Conservation (phyloP, 1,140 invertebrate genomes). For the Brachionus asplanchnoidis region DNA sequence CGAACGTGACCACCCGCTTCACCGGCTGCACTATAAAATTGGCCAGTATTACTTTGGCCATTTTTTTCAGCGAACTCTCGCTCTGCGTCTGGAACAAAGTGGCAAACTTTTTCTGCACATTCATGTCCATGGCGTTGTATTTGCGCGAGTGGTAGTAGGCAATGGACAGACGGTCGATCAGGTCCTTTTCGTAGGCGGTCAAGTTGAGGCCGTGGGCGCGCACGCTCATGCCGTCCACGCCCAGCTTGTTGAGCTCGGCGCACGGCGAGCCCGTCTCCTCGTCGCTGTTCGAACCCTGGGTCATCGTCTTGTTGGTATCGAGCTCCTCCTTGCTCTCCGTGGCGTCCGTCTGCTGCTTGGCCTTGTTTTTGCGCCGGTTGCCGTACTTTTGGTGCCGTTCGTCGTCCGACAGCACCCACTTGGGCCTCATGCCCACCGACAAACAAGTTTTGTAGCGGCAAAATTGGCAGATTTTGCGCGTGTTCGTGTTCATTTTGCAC, state of each 20-base stretch:
- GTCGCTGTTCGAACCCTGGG: neutral
- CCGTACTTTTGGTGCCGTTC: slow-evolving; percentile 40
- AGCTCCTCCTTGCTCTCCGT: neutral
- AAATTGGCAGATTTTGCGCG: slow-evolving; percentile 74
- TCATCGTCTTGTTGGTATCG: neutral
- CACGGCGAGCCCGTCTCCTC: neutral
- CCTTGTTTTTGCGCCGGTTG: slow-evolving; percentile 14
- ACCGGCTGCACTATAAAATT: slow-evolving; percentile 38
- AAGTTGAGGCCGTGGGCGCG: neutral
- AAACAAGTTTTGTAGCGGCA: slow-evolving; percentile 99
- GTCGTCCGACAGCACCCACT: slow-evolving; percentile 37
- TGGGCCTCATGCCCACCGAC: slow-evolving; percentile 85
- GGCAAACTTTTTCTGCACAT: slow-evolving; percentile 40
- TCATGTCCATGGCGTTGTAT: slow-evolving; percentile 23
- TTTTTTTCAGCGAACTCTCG: neutral
- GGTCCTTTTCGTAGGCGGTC: slow-evolving; percentile 31
- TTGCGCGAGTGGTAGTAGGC: slow-evolving; percentile 38
- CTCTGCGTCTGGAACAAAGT: neutral
- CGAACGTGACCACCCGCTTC: slow-evolving; percentile 24
- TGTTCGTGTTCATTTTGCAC: slow-evolving; percentile 54
- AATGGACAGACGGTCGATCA: slow-evolving; percentile 2
- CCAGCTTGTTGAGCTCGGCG: neutral
- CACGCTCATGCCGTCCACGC: neutral
- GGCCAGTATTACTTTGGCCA: slow-evolving; percentile 27
- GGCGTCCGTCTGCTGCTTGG: neutral